Evolutionary conservation across 2,113 vertebrate genomes (phyloP), one percentile per base, ranked within the genome.

Genomic region (Rostratula benghalensis): DNA sequence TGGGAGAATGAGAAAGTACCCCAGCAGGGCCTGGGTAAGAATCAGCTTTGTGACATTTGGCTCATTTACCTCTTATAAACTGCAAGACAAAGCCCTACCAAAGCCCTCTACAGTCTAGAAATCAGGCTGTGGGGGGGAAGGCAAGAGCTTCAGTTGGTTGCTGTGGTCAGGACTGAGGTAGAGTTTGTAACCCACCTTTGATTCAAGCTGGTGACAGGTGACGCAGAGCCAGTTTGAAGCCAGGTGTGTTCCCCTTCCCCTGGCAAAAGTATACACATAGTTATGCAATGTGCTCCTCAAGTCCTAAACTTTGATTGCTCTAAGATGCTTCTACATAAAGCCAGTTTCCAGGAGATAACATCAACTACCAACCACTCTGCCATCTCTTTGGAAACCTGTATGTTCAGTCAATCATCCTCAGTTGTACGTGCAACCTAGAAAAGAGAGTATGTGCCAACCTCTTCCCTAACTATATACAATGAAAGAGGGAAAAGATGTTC

Each of bases 1-100:
- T 3, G 6, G 27, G 7, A 74, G 18, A 7, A 13, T 0, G 1
- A 23, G 23, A 65, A 56, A 2, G 2, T 4, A 82, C 5, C 7
- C 59, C 14, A 3, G 1, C 33, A 87, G 16, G 48, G 83, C 22
- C n/a, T 46, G 35, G 51, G 1, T 50, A 71, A 79, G 11, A 25
- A 41, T 23, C 33, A 73, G 35, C 80, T 77, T 86, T 3, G 1
- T 46, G 35, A 25, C 11, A 23, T 64, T 51, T 48, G 23, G 33
- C 10, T 89, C 39, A 28, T 4, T 3, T 9, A 91, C 11, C 5
- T 2, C 28, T 54, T 41, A 35, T 7, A n/a, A 73, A 86, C 54
- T n/a, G 23, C 81, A 65, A 30, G 33, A 39, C 16, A 4, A 53
- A 73, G 25, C 3, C 25, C 28, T 33, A 35, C 15, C 45, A 48